phyloP scores from a whole-genome alignment of 2,113 vertebrate species.

The Falcunculus frontatus region DNA sequence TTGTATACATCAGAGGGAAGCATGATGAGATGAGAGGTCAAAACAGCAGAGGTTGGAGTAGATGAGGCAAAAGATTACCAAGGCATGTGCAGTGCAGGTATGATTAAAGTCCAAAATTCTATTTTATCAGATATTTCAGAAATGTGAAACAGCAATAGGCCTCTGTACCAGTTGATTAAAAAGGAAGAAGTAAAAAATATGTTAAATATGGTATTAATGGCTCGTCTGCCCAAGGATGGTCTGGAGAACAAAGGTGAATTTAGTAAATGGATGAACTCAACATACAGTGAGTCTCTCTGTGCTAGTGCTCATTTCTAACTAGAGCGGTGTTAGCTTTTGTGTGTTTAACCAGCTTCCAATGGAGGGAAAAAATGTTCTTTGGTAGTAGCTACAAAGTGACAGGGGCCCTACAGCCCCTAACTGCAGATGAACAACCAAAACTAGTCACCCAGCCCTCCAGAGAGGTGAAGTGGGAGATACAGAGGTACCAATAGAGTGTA shows the following conservation, averaged over 20 bases:
- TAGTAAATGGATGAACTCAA: background rate
- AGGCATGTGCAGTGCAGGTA: background rate
- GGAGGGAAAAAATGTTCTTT: background rate
- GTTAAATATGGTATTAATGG: background rate
- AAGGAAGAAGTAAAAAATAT: background rate
- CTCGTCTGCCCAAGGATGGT: background rate
- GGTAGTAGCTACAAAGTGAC: background rate
- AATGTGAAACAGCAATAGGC: background rate
- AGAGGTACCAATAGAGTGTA: rapidly evolving
- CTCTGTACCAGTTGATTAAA: background rate
- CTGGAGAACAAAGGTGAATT: background rate
- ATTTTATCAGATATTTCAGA: background rate
- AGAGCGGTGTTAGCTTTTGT: background rate
- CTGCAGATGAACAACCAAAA: background rate
- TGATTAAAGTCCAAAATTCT: background rate
- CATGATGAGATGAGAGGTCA: background rate
- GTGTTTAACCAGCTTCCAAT: background rate
- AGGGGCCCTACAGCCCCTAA: background rate
- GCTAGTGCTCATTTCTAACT: background rate
- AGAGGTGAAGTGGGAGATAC: background rate
- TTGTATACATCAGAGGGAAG: background rate
- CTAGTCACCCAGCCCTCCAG: rapidly evolving
- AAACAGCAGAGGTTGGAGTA: background rate
- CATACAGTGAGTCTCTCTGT: background rate
- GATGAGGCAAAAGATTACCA: background rate